Conservation (phyloP, 2,113 vertebrate genomes). For the Connochaetes taurinus region DNA sequence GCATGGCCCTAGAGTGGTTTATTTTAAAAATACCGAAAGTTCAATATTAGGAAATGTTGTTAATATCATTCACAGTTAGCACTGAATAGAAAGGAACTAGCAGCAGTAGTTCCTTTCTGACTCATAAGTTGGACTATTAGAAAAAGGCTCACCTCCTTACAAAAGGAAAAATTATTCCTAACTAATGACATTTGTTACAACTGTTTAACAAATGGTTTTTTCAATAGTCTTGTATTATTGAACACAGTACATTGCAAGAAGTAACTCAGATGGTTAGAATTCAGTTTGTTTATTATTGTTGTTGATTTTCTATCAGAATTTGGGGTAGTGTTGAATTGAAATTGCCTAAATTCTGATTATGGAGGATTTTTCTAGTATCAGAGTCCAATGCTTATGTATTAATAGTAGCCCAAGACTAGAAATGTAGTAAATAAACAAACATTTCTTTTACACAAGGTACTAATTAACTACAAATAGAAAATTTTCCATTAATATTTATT, state of each 20-base stretch:
- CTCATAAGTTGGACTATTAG: neutral
- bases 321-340: neutral
- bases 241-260: neutral
- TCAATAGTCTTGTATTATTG: neutral
- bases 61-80: neutral
- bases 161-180: neutral
- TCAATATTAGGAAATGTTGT: neutral
- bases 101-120: neutral
- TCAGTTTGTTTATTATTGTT: neutral
- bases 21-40: neutral
- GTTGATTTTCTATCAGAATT: neutral
- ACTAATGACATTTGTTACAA: neutral
- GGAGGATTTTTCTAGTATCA: neutral
- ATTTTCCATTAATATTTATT: slow-evolving; percentile 52
- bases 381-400: neutral
- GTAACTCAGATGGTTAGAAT: neutral
- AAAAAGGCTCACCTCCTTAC: neutral
- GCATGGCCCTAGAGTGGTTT: neutral
- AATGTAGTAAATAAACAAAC: neutral
- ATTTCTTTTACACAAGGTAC: neutral
- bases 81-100: neutral
- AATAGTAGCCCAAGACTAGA: neutral
- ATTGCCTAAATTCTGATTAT: neutral
- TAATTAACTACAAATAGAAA: slow-evolving; percentile 40
- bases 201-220: neutral